A percentile compares a stretch with the other conserved stretches of the same genome.
Conservation (phyloP, 2,888 invertebrate species). For the Drosophila tanythrix region DNA sequence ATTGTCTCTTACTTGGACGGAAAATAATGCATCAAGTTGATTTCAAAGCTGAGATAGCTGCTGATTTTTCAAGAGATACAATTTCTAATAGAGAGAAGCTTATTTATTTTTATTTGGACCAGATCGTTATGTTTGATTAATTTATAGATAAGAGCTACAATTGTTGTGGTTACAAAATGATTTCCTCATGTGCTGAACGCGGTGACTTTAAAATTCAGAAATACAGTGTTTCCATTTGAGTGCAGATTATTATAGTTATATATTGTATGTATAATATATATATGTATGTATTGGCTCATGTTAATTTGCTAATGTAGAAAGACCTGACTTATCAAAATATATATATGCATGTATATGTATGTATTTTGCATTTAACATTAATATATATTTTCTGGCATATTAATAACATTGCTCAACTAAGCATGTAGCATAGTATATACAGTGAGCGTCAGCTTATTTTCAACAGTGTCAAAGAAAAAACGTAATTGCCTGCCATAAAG, state of each 20-base stretch:
- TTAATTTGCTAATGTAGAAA: slow-evolving; percentile 33
- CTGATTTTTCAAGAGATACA: background rate
- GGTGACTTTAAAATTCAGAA: slow-evolving; percentile 9
- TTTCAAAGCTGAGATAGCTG: background rate
- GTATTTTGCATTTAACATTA: slow-evolving; percentile 27
- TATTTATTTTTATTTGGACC: slow-evolving; percentile 35
- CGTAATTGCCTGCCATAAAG: no score
- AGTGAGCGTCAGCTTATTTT: no score
- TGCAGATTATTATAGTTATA: slow-evolving; percentile 10
- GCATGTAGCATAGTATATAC: slow-evolving; percentile 25
- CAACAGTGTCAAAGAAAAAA: no score
- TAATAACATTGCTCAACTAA: slow-evolving; percentile 34
- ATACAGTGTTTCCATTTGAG: slow-evolving; percentile 11
- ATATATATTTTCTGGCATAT: slow-evolving; percentile 30
- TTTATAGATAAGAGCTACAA: slow-evolving; percentile 31
- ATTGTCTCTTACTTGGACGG: background rate
- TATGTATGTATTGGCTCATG: slow-evolving; percentile 22
- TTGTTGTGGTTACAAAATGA: slow-evolving; percentile 16
- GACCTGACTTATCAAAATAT: slow-evolving; percentile 44
- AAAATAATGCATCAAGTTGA: background rate
- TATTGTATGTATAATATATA: background rate
- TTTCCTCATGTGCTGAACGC: slow-evolving; percentile 10
- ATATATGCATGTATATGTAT: slow-evolving; percentile 15
- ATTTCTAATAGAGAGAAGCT: slow-evolving; percentile 15
- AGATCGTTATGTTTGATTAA: slow-evolving; percentile 41